Evolutionary conservation across 2,113 vertebrate species (phyloP), one percentile per base, ranked within the genome.

Genomic region (Hydrochoerus hydrochaeris): DNA sequence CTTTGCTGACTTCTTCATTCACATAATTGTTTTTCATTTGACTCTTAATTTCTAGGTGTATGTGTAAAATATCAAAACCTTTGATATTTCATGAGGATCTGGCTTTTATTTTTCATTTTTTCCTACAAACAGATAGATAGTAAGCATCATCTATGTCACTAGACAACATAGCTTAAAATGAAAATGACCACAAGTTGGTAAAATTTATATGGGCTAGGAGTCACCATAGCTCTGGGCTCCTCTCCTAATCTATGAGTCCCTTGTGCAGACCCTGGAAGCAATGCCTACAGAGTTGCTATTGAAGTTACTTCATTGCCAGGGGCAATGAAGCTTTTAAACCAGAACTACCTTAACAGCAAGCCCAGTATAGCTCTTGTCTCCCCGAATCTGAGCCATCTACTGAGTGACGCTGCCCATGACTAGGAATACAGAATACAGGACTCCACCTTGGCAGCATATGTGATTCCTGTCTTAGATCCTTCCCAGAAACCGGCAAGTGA

Each of bases 61-160:
- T 32, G 10, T 11, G 24, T 84, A 65, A 96, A 91, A 22, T 67
- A 41, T 88, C 90, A 85, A 88, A 91, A 62, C 8, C 14, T 26
- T 78, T 80, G 54, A 24, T n/a, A 71, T 71, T 91, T 14, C 44
- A 35, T 60, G n/a, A 93, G n/a, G 32, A 60, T 32, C 78, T 91
- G 32, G 41, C 38, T 77, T 92, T 75, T 89, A 35, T 60, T 84
- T 97, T 95, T 94, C 63, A 75, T 13, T 20, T 75, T 83, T 96
- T 54, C 35, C 77, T 81, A 44, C 57, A 93, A 93, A 54, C 60
- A 90, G 75, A 92, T 69, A 62, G 57, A 77, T 85, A 24, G 35
- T 65, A 14, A 57, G 41, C 85, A 57, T 85, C 90, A 54, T 60
- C 62, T 91, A 78, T 32, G 58, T 83, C 71, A 62, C 49, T 67